phyloP scores from a whole-genome alignment of 2,888 invertebrate species.

The Amphimallon solstitiale region DNA sequence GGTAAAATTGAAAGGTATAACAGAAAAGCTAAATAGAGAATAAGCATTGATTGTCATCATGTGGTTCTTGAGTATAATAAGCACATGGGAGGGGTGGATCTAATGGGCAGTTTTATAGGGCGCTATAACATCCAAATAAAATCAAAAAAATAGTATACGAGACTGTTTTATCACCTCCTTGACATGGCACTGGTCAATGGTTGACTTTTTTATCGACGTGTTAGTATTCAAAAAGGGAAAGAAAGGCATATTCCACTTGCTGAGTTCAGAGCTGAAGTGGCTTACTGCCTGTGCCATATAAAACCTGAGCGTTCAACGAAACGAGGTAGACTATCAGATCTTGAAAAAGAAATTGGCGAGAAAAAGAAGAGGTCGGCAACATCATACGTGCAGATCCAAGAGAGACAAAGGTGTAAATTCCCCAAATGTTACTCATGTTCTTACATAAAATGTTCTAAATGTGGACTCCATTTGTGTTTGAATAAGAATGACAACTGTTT shows the following conservation, averaged over 20 bases:
- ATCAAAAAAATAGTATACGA: conserved; percentile 36
- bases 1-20: conserved; percentile 25
- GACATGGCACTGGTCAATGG: conserved; percentile 43
- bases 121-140: conserved; percentile 22
- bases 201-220: conserved; percentile 37
- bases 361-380: no score
- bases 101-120: conserved; percentile 19
- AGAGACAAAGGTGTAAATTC: no score
- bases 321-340: no score
- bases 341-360: no score
- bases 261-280: conserved; percentile 19
- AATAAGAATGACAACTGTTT: no score
- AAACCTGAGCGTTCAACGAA: no score
- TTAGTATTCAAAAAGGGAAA: not conserved
- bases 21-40: conserved; percentile 1
- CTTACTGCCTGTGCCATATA: conserved; percentile 3
- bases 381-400: no score
- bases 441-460: no score
- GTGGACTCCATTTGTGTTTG: no score
- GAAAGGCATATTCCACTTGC: not conserved
- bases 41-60: conserved; percentile 18
- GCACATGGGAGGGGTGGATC: conserved; percentile 35
- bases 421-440: no score
- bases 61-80: conserved; percentile 16
- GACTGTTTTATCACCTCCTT: conserved; percentile 44